Evolutionary conservation across 2,888 invertebrate genomes (phyloP), one percentile per base, ranked within the genome.

Genomic region (Spilarctia lutea): DNA sequence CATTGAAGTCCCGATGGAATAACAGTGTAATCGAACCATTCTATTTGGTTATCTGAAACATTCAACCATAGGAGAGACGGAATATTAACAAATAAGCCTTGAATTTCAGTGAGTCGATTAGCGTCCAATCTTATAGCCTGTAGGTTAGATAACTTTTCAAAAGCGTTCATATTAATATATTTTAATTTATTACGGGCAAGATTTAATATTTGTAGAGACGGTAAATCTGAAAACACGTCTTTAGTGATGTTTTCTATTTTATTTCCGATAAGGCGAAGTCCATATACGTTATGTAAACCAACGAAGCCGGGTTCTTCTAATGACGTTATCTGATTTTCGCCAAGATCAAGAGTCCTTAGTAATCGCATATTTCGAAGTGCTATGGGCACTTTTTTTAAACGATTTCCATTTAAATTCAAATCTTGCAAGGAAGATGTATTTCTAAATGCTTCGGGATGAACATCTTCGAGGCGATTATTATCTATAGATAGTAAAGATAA

Each of bases 351-450:
- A 70, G 98, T 98, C 91, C 98, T 97, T 87, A 99, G 95, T 87
- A 98, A 96, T 82, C 98, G 97, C 97, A 99, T 98, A 94, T 98
- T 98, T 90, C 97, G 97, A 78, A 99, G 93, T 39, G 98, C 98
- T 86, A 97, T 92, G 67, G 99, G 99, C 86, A 98, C 97, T 85
- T 97, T 96, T 89, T 97, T 97, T 87, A 99, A 96, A 88, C 97
- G 97, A 94, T 99, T 99, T 78, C 98, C 98, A 94, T 98, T 98
- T 89, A 99, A 96, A 96, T 98, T 98, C 85, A 99, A 96, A 94
- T 99, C 99, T 94, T 98, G 98, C 88, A 99, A 96, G 79, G 98
- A 98, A 83, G 98, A 98, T 90, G 98, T 98, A 95, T 99, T 99
- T 87, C 98, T 96, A 90, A 99, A 98, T 76, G 98, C 98, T 89